Conservation (phyloP, 1,140 invertebrate genomes). For the Listronotus bonariensis region DNA sequence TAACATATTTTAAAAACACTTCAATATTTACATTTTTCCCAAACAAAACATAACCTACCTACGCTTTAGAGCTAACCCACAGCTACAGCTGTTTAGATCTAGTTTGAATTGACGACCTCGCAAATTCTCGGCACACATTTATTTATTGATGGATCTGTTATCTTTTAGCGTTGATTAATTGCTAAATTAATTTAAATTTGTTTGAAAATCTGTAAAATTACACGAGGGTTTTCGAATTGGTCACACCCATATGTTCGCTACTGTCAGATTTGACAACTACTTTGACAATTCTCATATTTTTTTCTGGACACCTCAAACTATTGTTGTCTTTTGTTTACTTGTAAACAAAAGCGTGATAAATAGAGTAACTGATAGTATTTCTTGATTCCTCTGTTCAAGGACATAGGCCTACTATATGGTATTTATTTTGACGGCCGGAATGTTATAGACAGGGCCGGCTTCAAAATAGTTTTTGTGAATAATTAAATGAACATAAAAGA, state of each 20-base stretch:
- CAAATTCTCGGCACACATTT: not conserved
- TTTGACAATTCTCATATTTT: not conserved
- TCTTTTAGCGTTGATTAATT: no score
- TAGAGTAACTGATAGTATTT: no score
- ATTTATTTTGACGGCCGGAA: not conserved
- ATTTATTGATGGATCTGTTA: no score
- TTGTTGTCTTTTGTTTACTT: no score
- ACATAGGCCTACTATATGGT: no score
- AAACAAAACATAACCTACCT: constrained; percentile 27
- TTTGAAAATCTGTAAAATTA: no score
- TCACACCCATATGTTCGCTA: constrained; percentile 5
- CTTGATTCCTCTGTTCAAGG: no score
- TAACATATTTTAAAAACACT: constrained; percentile 10
- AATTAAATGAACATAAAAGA: no score
- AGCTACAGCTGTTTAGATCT: constrained; percentile 12
- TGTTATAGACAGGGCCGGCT: not conserved
- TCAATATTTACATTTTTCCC: constrained; percentile 16
- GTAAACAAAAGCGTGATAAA: no score
- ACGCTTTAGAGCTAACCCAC: not conserved
- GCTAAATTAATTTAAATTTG: no score
- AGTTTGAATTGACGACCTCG: constrained; percentile 10
- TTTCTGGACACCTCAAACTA: not conserved
- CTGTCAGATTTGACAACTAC: not conserved
- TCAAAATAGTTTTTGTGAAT: not conserved
- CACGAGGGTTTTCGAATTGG: constrained; percentile 1